These are phyloP conservation scores for Antennarius maculatus DNA, from an alignment of 2,797 vertebrate genomes.

Conservation along the genomic window DNA sequence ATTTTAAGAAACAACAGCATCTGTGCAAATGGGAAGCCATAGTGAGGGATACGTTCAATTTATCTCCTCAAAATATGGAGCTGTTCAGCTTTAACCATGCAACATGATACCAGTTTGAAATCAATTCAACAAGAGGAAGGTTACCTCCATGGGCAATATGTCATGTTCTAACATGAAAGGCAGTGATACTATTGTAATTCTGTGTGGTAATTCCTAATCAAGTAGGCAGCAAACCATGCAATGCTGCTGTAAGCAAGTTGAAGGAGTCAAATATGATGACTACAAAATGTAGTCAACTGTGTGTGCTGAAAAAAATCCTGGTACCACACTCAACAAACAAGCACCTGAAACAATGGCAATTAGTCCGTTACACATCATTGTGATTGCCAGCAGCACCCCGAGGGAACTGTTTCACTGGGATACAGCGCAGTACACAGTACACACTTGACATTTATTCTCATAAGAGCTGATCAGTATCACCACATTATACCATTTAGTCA, in stretches of 20 bases:
- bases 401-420: slow-evolving; percentile 30
- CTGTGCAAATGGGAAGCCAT: not conserved
- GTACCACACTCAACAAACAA: slow-evolving; percentile 4
- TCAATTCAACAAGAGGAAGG: not conserved
- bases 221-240: not conserved
- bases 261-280: not conserved
- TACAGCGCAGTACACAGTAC: slow-evolving; percentile 13
- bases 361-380: slow-evolving; percentile 2
- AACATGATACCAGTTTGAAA: slow-evolving; percentile 8
- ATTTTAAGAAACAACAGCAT: not conserved
- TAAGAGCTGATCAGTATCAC: slow-evolving; percentile 1
- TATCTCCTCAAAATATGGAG: not conserved
- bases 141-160: not conserved
- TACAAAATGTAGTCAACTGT: not conserved
- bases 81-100: slow-evolving; percentile 1
- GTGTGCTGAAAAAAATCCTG: not conserved
- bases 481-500: not conserved
- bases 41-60: not conserved
- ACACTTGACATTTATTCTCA: slow-evolving; percentile 6
- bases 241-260: not conserved
- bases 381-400: slow-evolving; percentile 29
- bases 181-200: not conserved
- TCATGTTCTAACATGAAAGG: not conserved
- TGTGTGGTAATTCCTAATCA: not conserved
- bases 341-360: slow-evolving; percentile 11